These are phyloP conservation scores for Drosophila kurseongensis DNA, from an alignment of 1,140 invertebrate species.

Conservation along the genomic window DNA sequence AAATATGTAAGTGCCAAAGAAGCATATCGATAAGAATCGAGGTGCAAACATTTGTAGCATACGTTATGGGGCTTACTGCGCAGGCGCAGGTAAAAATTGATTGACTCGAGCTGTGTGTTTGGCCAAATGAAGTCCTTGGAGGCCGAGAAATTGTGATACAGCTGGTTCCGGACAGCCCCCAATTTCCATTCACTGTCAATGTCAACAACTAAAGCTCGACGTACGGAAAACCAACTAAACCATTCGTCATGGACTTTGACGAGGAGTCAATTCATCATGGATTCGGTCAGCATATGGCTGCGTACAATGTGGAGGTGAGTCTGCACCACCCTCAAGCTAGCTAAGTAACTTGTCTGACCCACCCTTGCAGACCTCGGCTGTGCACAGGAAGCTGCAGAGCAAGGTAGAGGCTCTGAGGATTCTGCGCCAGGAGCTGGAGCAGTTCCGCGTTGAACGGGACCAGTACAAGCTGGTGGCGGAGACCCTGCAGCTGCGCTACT, in stretches of 20 bases:
- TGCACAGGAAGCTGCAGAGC: conserved; percentile 90
- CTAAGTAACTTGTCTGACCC: background rate
- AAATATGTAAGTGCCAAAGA: background rate
- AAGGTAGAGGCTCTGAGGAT: conserved; percentile 92
- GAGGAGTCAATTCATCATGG: conserved; percentile 37
- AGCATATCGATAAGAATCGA: conserved; percentile 13
- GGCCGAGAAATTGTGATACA: conserved; percentile 22
- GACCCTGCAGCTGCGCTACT: conserved; percentile 89
- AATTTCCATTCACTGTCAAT: conserved; percentile 56
- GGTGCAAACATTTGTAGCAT: conserved; percentile 36
- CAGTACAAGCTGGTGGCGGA: conserved; percentile 93
- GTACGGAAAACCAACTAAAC: conserved; percentile 44
- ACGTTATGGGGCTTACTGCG: conserved; percentile 12
- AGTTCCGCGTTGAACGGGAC: conserved; percentile 91
- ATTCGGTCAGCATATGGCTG: conserved; percentile 68
- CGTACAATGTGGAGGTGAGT: conserved; percentile 72
- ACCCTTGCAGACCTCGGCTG: conserved; percentile 85
- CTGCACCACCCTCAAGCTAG: background rate
- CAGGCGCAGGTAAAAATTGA: conserved; percentile 46
- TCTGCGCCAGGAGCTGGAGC: conserved; percentile 91
- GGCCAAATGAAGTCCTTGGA: conserved; percentile 17
- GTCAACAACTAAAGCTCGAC: conserved; percentile 48
- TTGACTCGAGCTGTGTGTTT: conserved; percentile 27
- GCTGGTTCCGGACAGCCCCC: conserved; percentile 2
- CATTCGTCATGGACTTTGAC: conserved; percentile 60